Conservation (phyloP, 2,113 vertebrate genomes). For the Gracilinanus agilis region DNA sequence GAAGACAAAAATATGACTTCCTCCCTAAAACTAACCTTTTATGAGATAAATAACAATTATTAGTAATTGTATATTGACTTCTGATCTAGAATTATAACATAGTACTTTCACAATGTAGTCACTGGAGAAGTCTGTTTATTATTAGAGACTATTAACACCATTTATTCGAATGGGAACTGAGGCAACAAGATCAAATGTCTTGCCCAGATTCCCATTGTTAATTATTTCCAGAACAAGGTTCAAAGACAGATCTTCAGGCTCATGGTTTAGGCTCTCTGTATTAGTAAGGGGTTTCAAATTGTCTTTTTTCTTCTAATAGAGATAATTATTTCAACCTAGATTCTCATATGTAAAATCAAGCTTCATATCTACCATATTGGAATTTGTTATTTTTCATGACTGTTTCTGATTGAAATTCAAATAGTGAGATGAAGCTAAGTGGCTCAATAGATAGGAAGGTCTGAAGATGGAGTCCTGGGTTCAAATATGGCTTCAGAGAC, state of each 20-base stretch:
- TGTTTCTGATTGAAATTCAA: neutral
- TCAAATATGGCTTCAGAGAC: too few relatives aligned
- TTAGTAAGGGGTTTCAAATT: constrained; percentile 6
- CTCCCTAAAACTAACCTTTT: neutral
- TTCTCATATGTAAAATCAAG: neutral
- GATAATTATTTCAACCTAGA: constrained; percentile 20
- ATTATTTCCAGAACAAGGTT: neutral
- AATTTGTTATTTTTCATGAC: constrained; percentile 9
- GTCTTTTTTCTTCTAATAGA: neutral
- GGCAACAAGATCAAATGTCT: neutral
- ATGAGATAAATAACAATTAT: neutral
- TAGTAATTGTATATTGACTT: too few relatives aligned
- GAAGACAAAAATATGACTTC: neutral
- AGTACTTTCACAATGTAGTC: neutral
- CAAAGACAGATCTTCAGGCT: neutral
- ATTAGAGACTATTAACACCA: neutral
- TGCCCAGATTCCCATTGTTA: neutral
- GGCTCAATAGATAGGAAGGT: too few relatives aligned
- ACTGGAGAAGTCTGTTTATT: neutral
- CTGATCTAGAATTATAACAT: neutral
- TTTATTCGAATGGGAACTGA: neutral
- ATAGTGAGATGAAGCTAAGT: neutral
- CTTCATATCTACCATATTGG: neutral
- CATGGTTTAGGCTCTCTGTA: neutral
- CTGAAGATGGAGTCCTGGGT: too few relatives aligned